phyloP scores from a whole-genome alignment of 2,113 vertebrate species.

The Prionailurus bengalensis region DNA sequence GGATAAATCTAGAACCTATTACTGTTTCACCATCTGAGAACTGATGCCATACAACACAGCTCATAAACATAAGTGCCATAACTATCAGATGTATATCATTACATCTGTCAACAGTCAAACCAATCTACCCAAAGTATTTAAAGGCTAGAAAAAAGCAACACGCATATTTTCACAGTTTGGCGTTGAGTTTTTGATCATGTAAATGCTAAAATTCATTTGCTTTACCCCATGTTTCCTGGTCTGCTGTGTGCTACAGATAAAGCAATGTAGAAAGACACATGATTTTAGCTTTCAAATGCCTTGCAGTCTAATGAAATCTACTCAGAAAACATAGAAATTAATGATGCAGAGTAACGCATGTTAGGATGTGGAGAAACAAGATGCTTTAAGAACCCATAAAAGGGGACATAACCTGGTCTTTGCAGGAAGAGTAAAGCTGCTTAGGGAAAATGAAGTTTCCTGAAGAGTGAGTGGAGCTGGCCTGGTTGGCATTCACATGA shows the following conservation, averaged over 20 bases:
- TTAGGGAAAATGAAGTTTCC: neutral
- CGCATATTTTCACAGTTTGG: neutral
- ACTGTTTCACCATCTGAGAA: neutral
- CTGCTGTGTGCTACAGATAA: neutral
- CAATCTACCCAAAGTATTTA: neutral
- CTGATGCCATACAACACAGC: neutral
- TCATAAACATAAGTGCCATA: neutral
- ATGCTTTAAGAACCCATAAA: neutral
- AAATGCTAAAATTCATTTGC: neutral
- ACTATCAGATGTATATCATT: neutral
- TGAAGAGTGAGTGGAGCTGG: neutral
- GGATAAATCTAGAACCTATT: neutral
- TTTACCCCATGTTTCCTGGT: neutral
- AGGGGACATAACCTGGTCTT: neutral
- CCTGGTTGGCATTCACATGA: neutral
- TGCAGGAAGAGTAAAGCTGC: neutral
- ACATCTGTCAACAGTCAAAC: neutral
- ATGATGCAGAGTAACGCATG: neutral
- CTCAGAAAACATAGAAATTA: neutral
- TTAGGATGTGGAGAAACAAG: neutral
- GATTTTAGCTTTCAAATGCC: neutral
- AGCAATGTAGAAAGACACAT: neutral
- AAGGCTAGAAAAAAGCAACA: neutral
- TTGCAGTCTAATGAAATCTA: neutral
- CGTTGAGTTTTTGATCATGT: neutral